A percentile compares a stretch with the other conserved stretches of the same genome.
Conservation (phyloP, 2,113 vertebrate genomes). For the Bufo gargarizans region DNA sequence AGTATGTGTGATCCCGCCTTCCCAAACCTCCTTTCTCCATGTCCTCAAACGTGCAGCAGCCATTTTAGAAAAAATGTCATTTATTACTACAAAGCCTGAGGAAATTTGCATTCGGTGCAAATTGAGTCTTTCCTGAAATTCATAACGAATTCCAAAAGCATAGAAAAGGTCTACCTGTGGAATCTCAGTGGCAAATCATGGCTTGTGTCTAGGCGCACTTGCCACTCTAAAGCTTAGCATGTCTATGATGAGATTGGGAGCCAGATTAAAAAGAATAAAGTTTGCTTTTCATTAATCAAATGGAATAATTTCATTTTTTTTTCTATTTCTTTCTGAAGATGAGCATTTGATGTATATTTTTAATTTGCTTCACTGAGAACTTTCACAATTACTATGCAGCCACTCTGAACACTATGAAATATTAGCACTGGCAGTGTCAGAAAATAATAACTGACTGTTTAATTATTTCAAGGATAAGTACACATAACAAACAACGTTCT, state of each 20-base stretch:
- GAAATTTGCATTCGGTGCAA: too few relatives aligned
- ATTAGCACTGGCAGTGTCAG: conserved; percentile 40
- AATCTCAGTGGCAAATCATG: neutral
- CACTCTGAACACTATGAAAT: conserved; percentile 32
- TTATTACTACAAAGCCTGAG: too few relatives aligned
- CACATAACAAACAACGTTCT: conserved; percentile 44
- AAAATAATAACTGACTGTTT: conserved; percentile 57
- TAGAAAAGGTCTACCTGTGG: neutral
- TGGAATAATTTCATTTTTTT: conserved; percentile 9
- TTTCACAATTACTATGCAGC: conserved; percentile 51
- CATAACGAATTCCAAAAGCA: too few relatives aligned
- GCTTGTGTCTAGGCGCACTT: neutral
- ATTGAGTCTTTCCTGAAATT: too few relatives aligned
- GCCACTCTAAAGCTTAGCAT: neutral
- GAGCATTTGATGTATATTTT: conserved; percentile 62
- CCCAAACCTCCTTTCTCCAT: too few relatives aligned
- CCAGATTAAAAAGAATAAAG: neutral
- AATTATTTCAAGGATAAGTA: conserved; percentile 56
- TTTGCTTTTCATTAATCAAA: conserved; percentile 18
- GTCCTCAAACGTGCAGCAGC: too few relatives aligned
- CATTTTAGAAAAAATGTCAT: too few relatives aligned
- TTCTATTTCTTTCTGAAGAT: conserved; percentile 33
- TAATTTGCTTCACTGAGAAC: conserved; percentile 48
- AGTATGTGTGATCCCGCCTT: too few relatives aligned
- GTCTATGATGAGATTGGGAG: neutral